Evolutionary conservation across 2,797 vertebrate species (phyloP).

Genomic region (Apodemus agrarius): DNA sequence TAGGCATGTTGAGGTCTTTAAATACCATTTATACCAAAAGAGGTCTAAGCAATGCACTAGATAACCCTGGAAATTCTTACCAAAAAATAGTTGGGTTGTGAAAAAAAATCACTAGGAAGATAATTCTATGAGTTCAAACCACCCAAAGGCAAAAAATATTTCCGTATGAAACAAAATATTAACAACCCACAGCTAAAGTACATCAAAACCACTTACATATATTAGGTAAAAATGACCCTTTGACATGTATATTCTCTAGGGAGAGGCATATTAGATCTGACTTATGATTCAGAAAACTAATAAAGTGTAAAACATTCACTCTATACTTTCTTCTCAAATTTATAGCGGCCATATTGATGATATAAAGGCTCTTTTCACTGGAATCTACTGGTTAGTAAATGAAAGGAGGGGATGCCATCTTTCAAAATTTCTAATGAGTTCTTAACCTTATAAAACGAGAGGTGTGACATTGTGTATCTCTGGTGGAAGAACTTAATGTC

Average conservation of each 20-base stretch:
- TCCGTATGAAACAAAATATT: background rate
- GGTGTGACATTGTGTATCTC: background rate
- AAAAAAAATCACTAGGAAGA: background rate
- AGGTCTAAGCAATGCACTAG: background rate
- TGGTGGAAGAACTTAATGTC: background rate
- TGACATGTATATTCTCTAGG: background rate
- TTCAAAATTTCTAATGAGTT: background rate
- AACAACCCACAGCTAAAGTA: background rate
- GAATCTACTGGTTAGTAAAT: background rate
- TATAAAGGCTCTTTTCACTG: background rate
- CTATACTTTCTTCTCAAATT: background rate
- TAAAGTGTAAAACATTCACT: background rate
- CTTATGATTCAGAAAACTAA: background rate
- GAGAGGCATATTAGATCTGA: background rate
- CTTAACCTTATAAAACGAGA: conserved; percentile 7
- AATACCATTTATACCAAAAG: conserved; percentile 23
- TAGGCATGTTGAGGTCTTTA: conserved; percentile 12
- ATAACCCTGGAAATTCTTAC: background rate
- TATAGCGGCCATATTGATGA: background rate
- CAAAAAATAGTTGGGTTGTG: background rate
- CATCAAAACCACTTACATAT: background rate
- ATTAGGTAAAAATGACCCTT: background rate
- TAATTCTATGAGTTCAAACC: background rate
- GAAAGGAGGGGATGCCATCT: background rate
- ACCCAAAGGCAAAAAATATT: background rate